A percentile compares a stretch with the other conserved stretches of the same genome.
Conservation (phyloP, 30 jellyfish, hydroid and myxozoan species). For the Cassiopea xamachana region DNA sequence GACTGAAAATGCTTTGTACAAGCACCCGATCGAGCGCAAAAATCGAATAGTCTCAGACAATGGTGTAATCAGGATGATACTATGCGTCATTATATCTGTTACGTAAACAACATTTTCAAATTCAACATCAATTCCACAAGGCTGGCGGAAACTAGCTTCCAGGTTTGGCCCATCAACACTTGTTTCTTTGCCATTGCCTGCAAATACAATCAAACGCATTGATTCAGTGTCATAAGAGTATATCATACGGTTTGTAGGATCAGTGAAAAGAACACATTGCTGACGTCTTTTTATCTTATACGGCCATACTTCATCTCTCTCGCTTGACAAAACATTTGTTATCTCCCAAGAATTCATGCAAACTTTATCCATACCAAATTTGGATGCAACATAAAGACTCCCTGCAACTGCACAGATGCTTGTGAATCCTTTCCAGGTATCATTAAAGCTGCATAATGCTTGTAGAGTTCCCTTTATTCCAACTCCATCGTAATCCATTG, state of each 20-base stretch:
- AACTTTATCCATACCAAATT: neutral
- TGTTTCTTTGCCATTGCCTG: constrained; percentile 39
- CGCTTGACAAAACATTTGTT: constrained; percentile 19
- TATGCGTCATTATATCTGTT: neutral
- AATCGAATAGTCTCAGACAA: constrained; percentile 25
- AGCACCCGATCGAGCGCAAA: constrained; percentile 34
- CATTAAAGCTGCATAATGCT: no score
- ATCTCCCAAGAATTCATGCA: constrained; percentile 25
- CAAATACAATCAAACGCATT: constrained; percentile 7
- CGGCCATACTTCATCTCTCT: constrained; percentile 62
- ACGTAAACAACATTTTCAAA: constrained; percentile 7
- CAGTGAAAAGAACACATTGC: constrained; percentile 34
- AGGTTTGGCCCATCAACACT: constrained; percentile 46
- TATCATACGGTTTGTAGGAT: constrained; percentile 31
- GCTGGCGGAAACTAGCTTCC: constrained; percentile 54
- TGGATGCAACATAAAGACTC: constrained; percentile 27
- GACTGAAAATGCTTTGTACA: constrained; percentile 33
- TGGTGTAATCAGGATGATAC: constrained; percentile 45
- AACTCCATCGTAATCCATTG: no score
- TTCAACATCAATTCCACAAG: constrained; percentile 43
- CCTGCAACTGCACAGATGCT: constrained; percentile 36
- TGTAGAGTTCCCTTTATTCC: no score
- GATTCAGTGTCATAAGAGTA: constrained; percentile 35
- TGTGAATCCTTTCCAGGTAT: neutral
- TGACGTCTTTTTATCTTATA: constrained; percentile 34